These are phyloP conservation scores for Drosophila suboccidentalis DNA, from an alignment of 2,888 invertebrate species.

Conservation along the genomic window DNA sequence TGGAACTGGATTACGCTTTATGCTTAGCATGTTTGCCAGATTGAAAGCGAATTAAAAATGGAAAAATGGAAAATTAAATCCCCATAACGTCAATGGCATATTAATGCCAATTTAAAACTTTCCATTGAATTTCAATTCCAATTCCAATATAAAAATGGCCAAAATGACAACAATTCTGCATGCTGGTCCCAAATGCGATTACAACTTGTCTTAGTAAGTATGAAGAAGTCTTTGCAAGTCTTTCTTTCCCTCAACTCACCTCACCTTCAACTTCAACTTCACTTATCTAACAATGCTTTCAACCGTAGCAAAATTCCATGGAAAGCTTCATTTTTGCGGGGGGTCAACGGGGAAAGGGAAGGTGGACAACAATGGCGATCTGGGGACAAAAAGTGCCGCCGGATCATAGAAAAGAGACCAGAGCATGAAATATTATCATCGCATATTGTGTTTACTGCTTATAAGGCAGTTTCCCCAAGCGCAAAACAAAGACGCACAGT, in stretches of 20 bases:
- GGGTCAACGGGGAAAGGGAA: not conserved
- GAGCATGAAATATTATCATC: slow-evolving; percentile 50
- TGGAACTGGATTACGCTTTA: slow-evolving; percentile 62
- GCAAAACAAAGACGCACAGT: slow-evolving; percentile 41
- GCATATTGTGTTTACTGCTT: slow-evolving; percentile 30
- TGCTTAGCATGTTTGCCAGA: slow-evolving; percentile 67
- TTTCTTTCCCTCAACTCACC: not conserved
- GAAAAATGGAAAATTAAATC: slow-evolving; percentile 75
- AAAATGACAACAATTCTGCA: slow-evolving; percentile 57
- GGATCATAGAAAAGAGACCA: slow-evolving; percentile 37
- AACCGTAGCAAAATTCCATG: slow-evolving; percentile 39
- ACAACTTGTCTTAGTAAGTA: slow-evolving; percentile 20
- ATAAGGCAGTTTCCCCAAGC: slow-evolving; percentile 11
- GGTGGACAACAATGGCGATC: slow-evolving; percentile 43
- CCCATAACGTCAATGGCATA: slow-evolving; percentile 48
- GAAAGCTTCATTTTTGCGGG: slow-evolving; percentile 40
- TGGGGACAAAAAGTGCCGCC: slow-evolving; percentile 52
- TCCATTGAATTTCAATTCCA: slow-evolving; percentile 39
- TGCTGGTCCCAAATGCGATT: slow-evolving; percentile 61
- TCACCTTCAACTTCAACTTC: not conserved
- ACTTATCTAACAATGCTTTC: slow-evolving; percentile 4
- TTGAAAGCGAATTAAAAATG: slow-evolving; percentile 79
- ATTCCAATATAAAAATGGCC: slow-evolving; percentile 38
- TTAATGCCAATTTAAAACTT: slow-evolving; percentile 21
- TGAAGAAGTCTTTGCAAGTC: slow-evolving; percentile 27